phyloP scores from a whole-genome alignment of 2,797 vertebrate species.

The Muscicapa striata region DNA sequence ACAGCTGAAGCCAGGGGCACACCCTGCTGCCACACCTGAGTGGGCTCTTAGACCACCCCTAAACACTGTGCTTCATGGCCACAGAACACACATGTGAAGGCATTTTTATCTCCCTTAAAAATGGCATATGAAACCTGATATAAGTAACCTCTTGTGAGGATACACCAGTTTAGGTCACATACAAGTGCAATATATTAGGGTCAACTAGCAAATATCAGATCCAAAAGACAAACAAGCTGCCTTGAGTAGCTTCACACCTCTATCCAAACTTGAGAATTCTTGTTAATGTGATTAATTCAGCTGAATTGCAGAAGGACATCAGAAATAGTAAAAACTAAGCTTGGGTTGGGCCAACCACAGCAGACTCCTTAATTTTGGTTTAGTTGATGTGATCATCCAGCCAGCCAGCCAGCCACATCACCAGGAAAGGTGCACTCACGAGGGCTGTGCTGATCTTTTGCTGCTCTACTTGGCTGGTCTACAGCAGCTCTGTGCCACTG shows the following conservation, averaged over 20 bases:
- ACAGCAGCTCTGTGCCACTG: background rate
- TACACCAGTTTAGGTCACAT: background rate
- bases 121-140: rapidly evolving
- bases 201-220: background rate
- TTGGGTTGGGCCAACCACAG: background rate
- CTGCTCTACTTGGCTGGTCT: background rate
- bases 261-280: background rate
- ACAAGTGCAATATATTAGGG: background rate
- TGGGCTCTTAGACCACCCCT: background rate
- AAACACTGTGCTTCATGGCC: rapidly evolving
- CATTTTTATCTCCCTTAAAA: background rate
- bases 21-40: background rate
- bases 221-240: background rate
- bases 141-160: background rate
- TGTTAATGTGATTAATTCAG: background rate
- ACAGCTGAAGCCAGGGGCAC: background rate
- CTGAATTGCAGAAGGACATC: background rate
- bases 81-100: rapidly evolving
- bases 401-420: background rate
- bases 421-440: background rate
- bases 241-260: background rate
- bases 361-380: background rate
- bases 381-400: too few relatives aligned
- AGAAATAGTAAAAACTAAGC: background rate
- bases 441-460: background rate